Base-by-base conservation (phyloP, 1,140 invertebrate species). In the Diorhabda elongata region DNA sequence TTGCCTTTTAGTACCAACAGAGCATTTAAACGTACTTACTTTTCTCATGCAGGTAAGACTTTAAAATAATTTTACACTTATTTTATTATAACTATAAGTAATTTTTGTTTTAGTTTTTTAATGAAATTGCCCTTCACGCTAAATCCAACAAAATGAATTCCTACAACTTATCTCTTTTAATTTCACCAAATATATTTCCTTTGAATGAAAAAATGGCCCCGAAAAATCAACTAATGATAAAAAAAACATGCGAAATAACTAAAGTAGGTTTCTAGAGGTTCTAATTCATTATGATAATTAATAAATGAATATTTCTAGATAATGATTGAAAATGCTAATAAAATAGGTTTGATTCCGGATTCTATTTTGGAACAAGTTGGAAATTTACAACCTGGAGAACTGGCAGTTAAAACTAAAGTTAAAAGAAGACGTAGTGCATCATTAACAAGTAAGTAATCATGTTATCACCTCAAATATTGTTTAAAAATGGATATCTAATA, bases 141-240 rank as follows among this genome's bases (percentile, higher is more conserved):
- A 84, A 86, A n/a, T 82, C 85, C 44, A 96, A 95, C 78, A 90
- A 90, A 81, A 96, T 96, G 93, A 86, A 88, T 74, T 82, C 87
- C 59, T 87, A 87, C 59, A 96, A 95, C 80, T 81, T 95, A 56
- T 89, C 93, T 2, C 90, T 93, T 72, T 88, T 94, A 9, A 81
- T 95, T 77, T 88, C 91, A 3, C 93, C 93, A 8, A 93, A 91
- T 78, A 83, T 96, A 59, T 92, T 95, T 88, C 91, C 91, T n/a
- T 77, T 91, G 5, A 81, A 83, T 79, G 84, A 84, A 79, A 84
- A 81, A 75, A 58, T 70, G 63, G 60, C 58, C 66, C 44, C 67
- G 71, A 72, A 78, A 70, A 70, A 72, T 79, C 59, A 76, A 71
- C 67, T 75, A 7, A 72, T 75, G 67, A 68, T 80, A 41, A 77